Percentiles rank a stretch among this genome's conserved stretches.
These are phyloP conservation scores for Pimpla rufipes DNA, from an alignment of 2,888 invertebrate species.

Conservation along the genomic window DNA sequence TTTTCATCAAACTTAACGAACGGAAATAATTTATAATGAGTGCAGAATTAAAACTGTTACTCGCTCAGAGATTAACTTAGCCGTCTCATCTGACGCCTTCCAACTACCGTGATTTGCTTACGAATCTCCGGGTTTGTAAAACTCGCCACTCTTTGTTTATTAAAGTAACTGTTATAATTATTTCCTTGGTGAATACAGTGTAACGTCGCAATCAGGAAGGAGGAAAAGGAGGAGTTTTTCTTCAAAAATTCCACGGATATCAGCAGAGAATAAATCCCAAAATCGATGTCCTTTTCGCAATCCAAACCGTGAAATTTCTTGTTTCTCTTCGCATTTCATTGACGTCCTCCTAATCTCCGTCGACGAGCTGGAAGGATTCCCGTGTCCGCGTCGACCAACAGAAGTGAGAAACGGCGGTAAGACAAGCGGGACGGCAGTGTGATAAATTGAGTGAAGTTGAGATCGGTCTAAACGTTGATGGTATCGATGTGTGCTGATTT, in stretches of 20 bases:
- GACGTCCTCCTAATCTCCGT: constrained; percentile 30
- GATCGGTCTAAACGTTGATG: constrained; percentile 17
- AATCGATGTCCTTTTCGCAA: not conserved
- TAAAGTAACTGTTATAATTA: too few relatives aligned
- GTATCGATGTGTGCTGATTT: constrained; percentile 28
- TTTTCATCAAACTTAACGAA: not conserved
- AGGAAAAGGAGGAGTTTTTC: too few relatives aligned
- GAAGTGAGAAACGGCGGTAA: constrained; percentile 2
- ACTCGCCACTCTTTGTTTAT: too few relatives aligned
- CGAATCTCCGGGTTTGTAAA: too few relatives aligned
- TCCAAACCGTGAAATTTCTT: constrained; percentile 41
- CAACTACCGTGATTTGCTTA: too few relatives aligned
- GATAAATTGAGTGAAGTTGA: constrained; percentile 44
- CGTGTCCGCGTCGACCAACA: constrained; percentile 29
- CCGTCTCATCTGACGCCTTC: too few relatives aligned
- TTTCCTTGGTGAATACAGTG: too few relatives aligned
- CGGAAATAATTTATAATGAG: too few relatives aligned
- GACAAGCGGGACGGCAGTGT: constrained; percentile 15
- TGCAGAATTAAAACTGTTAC: too few relatives aligned
- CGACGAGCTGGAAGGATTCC: constrained; percentile 50
- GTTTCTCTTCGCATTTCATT: constrained; percentile 48
- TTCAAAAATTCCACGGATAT: not conserved
- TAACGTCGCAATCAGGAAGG: too few relatives aligned
- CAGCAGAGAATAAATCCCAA: not conserved
- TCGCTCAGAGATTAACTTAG: too few relatives aligned